Conservation (phyloP, 2,888 invertebrate species). For the Himalopsyche anomala region DNA sequence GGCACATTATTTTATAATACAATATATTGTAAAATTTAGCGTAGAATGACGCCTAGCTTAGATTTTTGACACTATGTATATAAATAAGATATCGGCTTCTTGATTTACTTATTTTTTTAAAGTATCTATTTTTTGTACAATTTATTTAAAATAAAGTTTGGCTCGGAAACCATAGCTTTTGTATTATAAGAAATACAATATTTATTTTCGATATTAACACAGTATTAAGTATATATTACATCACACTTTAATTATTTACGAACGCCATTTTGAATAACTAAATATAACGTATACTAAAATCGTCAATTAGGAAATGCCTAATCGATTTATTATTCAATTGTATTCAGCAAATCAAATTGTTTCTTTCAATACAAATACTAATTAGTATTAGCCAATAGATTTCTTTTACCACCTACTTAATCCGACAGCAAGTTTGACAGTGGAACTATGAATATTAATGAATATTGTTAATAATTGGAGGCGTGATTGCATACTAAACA, state of each 20-base stretch:
- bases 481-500: constrained; percentile 38
- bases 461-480: not conserved
- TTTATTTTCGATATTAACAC: too few relatives aligned
- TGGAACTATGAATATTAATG: constrained; percentile 29
- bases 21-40: too few relatives aligned
- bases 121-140: too few relatives aligned
- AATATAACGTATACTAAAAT: not conserved
- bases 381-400: constrained; percentile 6
- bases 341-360: constrained; percentile 9
- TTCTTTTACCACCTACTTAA: not conserved
- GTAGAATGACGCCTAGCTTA: too few relatives aligned
- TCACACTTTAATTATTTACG: not conserved
- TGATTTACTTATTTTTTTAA: too few relatives aligned
- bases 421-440: not conserved
- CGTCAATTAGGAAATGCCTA: not conserved
- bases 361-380: not conserved
- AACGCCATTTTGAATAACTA: constrained; percentile 8
- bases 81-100: too few relatives aligned
- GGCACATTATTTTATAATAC: too few relatives aligned
- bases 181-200: too few relatives aligned
- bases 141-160: too few relatives aligned
- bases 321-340: constrained; percentile 11
- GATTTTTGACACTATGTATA: too few relatives aligned
- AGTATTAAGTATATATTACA: too few relatives aligned
- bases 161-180: too few relatives aligned